Percentiles rank a stretch among this genome's conserved stretches.
Evolutionary conservation across 2,888 invertebrate genomes (phyloP).

Genomic region (Synergus itoensis): DNA sequence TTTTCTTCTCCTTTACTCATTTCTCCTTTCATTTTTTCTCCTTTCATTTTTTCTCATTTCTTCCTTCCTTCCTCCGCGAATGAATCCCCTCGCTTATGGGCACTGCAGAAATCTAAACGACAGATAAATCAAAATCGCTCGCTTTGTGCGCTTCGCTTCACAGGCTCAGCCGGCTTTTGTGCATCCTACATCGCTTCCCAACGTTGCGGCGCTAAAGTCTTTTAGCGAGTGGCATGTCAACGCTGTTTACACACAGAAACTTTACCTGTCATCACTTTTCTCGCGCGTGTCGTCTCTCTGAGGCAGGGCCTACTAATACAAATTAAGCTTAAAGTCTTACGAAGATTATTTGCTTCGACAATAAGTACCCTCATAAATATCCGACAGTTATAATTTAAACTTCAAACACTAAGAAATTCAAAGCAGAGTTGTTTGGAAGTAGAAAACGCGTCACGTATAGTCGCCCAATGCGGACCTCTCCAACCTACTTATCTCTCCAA

Average conservation of each 20-base stretch:
- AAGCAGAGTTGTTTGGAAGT: too few species aligned
- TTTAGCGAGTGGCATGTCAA: conserved; percentile 33
- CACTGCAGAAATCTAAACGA: conserved; percentile 56
- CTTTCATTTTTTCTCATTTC: conserved; percentile 26
- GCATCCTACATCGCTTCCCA: conserved; percentile 38
- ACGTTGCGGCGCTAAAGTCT: conserved; percentile 50
- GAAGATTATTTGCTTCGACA: neutral
- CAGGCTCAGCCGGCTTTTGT: conserved; percentile 50
- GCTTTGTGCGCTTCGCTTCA: conserved; percentile 55
- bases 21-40: conserved; percentile 24
- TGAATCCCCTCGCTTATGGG: conserved; percentile 27
- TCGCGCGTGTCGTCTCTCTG: neutral
- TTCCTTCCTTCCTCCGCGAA: conserved; percentile 32
- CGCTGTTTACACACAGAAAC: conserved; percentile 19
- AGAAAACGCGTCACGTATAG: too few species aligned
- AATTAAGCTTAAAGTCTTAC: neutral
- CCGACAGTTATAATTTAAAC: neutral
- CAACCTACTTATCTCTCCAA: neutral
- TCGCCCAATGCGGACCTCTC: too few species aligned
- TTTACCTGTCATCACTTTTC: conserved; percentile 1
- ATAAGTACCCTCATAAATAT: neutral
- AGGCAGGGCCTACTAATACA: neutral
- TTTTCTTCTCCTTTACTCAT: conserved; percentile 45
- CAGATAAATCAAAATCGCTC: conserved; percentile 67
- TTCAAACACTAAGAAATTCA: too few species aligned